A percentile compares a stretch with the other conserved stretches of the same genome.
These are phyloP conservation scores for Prochilodus magdalenae DNA, from an alignment of 2,113 vertebrate genomes.

Conservation along the genomic window DNA sequence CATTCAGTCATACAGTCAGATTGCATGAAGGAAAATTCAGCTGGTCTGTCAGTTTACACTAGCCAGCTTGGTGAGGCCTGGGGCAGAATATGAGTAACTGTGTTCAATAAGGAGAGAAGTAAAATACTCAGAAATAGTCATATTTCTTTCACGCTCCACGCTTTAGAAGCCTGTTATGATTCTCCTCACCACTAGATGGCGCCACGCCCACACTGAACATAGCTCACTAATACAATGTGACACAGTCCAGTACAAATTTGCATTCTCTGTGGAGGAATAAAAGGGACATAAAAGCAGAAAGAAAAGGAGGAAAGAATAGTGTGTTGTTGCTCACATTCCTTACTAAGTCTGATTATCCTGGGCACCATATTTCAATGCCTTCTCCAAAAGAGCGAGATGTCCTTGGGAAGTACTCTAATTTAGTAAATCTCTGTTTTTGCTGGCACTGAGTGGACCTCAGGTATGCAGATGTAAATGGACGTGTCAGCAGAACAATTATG, in stretches of 20 bases:
- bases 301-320: not conserved
- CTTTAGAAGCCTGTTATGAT: not conserved
- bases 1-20: too few species aligned
- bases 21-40: too few species aligned
- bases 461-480: slow-evolving; percentile 45
- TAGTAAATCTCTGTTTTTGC: slow-evolving; percentile 13
- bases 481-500: slow-evolving; percentile 53
- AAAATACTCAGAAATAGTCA: too few species aligned
- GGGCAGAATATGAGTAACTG: too few species aligned
- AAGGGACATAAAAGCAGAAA: not conserved
- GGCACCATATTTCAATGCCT: slow-evolving; percentile 4
- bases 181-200: slow-evolving; percentile 40
- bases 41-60: too few species aligned
- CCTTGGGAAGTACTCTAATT: slow-evolving; percentile 1
- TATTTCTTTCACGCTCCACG: too few species aligned
- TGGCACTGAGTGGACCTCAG: slow-evolving; percentile 10
- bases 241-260: not conserved
- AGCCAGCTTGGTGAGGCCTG: too few species aligned
- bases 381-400: not conserved
- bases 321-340: slow-evolving; percentile 21
- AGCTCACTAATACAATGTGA: too few species aligned
- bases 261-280: not conserved
- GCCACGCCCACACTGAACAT: slow-evolving; percentile 13
- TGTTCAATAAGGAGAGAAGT: too few species aligned
- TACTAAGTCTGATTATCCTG: slow-evolving; percentile 6